Base-by-base conservation (phyloP, 2,113 vertebrate genomes). In the Budorcas taxicolor region DNA sequence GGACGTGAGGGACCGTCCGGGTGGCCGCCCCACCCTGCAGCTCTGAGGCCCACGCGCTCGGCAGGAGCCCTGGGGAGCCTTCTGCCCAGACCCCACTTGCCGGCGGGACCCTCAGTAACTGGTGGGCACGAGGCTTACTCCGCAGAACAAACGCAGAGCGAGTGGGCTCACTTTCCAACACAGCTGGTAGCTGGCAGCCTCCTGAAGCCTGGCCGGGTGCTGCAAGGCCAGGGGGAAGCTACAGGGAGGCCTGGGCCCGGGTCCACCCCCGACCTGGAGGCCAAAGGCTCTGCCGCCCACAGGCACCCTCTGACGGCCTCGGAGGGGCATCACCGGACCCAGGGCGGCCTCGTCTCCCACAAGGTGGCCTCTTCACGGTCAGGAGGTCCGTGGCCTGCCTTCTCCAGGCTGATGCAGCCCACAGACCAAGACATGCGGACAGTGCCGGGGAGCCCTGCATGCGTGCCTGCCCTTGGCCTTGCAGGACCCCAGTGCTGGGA, bases 41-140 rank as follows among this genome's bases (percentile, higher is more conserved):
- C 43, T 33, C 43, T 7, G 31, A 83, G 27, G n/a, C 55, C 40
- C 50, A 1, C 1, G 1, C 1, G 4, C 16, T 47, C 16, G 1
- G 27, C 74, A 52, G 47, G 31, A 19, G 62, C 81, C 58, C 27
- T 55, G 1, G 4, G 55, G 40, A 89, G 58, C 31, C 50, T 53
- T 82, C 89, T 53, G 29, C 62, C 74, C 16, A 3, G 29, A 33
- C 15, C 80, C 87, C 19, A 57, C 9, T n/a, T 27, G n/a, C 27
- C 2, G 29, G 16, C 14, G 82, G 31, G 40, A 36, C 36, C 71
- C 83, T 21, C 31, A 15, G 47, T 45, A 86, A 36, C n/a, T 5
- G 71, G 40, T 6, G 3, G 29, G 47, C 0, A 1, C 40, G 25
- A 87, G 45, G 85, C 27, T 40, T 43, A n/a, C 29, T 71, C 43